Conservation (phyloP, 2,113 vertebrate species). For the Cyprinodon variegatus region DNA sequence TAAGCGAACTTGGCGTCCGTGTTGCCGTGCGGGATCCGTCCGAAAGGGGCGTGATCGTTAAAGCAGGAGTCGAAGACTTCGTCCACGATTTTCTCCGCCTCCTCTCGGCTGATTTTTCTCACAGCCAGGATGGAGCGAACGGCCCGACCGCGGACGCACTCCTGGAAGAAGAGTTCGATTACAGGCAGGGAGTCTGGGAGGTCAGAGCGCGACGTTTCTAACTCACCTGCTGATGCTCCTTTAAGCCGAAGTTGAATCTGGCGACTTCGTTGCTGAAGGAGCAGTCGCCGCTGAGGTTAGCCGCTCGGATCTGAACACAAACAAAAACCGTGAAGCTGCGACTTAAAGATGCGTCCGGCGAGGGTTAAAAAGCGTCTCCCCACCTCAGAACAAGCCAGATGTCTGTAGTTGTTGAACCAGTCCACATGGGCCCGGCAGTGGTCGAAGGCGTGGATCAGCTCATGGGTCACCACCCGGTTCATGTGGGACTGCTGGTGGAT, state of each 20-base stretch:
- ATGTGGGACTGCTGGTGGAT: conserved; percentile 91
- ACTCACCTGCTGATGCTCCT: conserved; percentile 92
- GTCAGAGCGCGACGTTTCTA: neutral
- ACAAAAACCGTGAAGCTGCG: neutral
- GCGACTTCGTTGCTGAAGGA: conserved; percentile 86
- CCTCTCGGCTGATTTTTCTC: conserved; percentile 86
- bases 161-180: conserved; percentile 61
- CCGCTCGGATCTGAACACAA: conserved; percentile 88
- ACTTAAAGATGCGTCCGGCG: neutral
- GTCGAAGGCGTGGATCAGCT: conserved; percentile 95
- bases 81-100: conserved; percentile 88
- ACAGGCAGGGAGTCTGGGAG: neutral
- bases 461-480: conserved; percentile 93
- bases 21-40: conserved; percentile 89
- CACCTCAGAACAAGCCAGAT: conserved; percentile 97
- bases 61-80: conserved; percentile 95
- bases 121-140: conserved; percentile 93
- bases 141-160: conserved; percentile 90
- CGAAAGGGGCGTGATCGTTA: conserved; percentile 93
- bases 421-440: conserved; percentile 95
- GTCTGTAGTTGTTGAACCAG: conserved; percentile 92
- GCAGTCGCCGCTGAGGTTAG: conserved; percentile 97
- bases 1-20: conserved; percentile 86
- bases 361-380: conserved; percentile 11
- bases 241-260: conserved; percentile 91